phyloP scores from a whole-genome alignment of 2,113 vertebrate species.

The Turnix velox region DNA sequence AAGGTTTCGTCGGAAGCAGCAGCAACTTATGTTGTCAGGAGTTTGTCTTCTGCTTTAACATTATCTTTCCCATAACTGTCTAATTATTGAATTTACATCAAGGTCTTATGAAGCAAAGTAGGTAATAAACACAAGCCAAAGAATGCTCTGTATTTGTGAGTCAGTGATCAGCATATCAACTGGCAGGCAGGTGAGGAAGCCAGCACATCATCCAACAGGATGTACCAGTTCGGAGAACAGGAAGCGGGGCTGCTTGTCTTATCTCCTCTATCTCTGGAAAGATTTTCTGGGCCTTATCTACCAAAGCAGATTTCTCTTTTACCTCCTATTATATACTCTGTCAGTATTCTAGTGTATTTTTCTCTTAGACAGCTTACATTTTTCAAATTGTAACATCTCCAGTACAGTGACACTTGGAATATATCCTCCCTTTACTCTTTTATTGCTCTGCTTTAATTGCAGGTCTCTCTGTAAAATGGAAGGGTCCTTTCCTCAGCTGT shows the following conservation, averaged over 20 bases:
- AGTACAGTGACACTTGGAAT: background rate
- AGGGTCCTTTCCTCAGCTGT: background rate
- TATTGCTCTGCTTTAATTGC: background rate
- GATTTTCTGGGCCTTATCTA: background rate
- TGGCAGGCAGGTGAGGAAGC: background rate
- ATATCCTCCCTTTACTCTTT: background rate
- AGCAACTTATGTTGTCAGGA: background rate
- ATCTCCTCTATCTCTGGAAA: background rate
- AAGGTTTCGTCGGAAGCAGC: background rate
- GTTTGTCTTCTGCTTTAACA: background rate
- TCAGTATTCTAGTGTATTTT: background rate
- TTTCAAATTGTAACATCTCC: background rate
- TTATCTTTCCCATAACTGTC: background rate
- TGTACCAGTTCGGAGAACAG: background rate
- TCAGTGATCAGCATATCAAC: background rate
- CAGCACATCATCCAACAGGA: background rate
- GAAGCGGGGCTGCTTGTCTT: background rate
- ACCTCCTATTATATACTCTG: background rate
- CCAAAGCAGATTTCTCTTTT: background rate
- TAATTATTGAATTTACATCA: background rate
- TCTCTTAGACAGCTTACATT: background rate
- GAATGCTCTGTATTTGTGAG: background rate
- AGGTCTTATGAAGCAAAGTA: background rate
- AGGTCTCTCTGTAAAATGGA: background rate
- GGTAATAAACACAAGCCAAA: background rate